Percentiles rank a stretch among this genome's conserved stretches.
Conservation (phyloP, 2,888 invertebrate genomes). For the Cataglyphis cursor region DNA sequence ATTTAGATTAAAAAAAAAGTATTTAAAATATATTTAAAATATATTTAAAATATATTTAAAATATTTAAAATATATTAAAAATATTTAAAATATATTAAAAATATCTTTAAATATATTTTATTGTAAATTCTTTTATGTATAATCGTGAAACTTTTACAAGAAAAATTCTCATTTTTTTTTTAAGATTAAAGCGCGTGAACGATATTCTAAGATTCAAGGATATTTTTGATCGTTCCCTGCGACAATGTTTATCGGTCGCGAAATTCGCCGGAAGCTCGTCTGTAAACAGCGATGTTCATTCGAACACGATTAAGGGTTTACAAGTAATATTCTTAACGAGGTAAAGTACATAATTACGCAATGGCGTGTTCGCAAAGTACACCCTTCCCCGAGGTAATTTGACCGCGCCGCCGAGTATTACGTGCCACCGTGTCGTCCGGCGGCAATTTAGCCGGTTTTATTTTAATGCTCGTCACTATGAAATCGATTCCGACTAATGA, state of each 20-base stretch:
- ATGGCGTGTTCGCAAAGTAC: conserved; percentile 83
- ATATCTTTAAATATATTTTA: not conserved
- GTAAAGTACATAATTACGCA: conserved; percentile 84
- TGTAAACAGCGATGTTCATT: conserved; percentile 78
- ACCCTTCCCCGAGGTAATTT: conserved; percentile 62
- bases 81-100: too few species aligned
- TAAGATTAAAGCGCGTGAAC: not conserved
- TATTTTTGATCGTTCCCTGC: conserved; percentile 46
- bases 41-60: too few species aligned
- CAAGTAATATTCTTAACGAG: conserved; percentile 85
- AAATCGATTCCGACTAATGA: conserved; percentile 54
- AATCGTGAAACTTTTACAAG: not conserved
- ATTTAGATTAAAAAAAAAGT: not conserved
- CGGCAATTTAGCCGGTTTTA: conserved; percentile 46
- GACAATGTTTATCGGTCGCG: conserved; percentile 69
- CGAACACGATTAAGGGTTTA: conserved; percentile 80
- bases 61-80: too few species aligned
- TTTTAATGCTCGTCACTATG: conserved; percentile 36
- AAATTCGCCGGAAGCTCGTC: conserved; percentile 66
- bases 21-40: too few species aligned
- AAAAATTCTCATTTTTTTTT: not conserved
- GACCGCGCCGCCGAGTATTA: conserved; percentile 54
- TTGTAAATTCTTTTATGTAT: not conserved
- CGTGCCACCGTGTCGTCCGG: conserved; percentile 56
- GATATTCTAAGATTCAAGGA: not conserved